A percentile compares a stretch with the other conserved stretches of the same genome.
These are phyloP conservation scores for Echinarachnius parma DNA, from an alignment of 53 echinoderm and acorn worm genomes.

Conservation along the genomic window DNA sequence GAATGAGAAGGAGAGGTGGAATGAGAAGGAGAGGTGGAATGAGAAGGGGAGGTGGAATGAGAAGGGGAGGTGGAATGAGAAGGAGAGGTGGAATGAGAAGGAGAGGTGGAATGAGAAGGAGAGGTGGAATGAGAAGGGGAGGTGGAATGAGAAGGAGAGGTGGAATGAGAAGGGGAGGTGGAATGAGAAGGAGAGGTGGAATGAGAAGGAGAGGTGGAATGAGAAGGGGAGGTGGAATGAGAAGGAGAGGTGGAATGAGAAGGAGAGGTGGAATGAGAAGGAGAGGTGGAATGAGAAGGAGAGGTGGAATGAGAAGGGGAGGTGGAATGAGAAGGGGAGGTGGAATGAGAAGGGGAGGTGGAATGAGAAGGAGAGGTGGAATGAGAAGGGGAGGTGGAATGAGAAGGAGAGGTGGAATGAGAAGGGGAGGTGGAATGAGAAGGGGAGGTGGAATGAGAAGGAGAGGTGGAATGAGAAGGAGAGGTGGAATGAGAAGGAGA, in stretches of 20 bases:
- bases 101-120: constrained; percentile 8
- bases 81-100: background rate
- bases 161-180: background rate
- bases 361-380: background rate
- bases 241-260: background rate
- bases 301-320: background rate
- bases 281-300: background rate
- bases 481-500: background rate
- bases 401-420: background rate
- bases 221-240: background rate
- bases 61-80: background rate
- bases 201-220: background rate
- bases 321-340: background rate
- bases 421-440: background rate
- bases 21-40: constrained; percentile 15
- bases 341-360: background rate
- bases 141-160: background rate
- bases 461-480: background rate
- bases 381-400: background rate
- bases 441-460: background rate
- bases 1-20: background rate
- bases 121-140: background rate
- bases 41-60: background rate
- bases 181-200: background rate
- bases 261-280: background rate